These are phyloP conservation scores for Galaxias olidus DNA, from an alignment of 2,797 vertebrate species.

Conservation along the genomic window DNA sequence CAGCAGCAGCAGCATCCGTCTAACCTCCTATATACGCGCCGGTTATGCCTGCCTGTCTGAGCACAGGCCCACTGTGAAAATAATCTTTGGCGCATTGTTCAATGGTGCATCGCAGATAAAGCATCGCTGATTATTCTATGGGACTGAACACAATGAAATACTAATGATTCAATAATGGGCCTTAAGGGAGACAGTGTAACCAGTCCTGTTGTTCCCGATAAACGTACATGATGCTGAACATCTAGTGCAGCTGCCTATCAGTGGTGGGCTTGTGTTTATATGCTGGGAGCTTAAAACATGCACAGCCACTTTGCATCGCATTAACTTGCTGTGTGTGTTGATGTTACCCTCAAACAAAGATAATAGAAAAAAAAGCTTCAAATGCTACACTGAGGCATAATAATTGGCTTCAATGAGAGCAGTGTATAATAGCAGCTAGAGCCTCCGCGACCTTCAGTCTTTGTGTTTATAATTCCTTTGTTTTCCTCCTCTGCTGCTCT, in stretches of 20 bases:
- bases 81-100: too few species aligned
- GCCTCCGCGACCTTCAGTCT: constrained; percentile 5
- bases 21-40: too few species aligned
- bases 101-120: too few species aligned
- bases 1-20: too few species aligned
- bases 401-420: neutral
- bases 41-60: too few species aligned
- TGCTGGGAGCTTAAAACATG: neutral
- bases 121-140: too few species aligned
- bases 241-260: neutral
- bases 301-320: constrained; percentile 4
- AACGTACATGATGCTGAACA: too few species aligned
- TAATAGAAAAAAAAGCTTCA: constrained; percentile 7
- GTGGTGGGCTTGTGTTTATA: neutral
- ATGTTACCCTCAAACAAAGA: constrained; percentile 1
- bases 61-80: too few species aligned
- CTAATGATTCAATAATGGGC: too few species aligned
- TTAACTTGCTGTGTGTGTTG: constrained; percentile 16
- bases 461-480: constrained; percentile 1
- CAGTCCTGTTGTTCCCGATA: too few species aligned
- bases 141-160: too few species aligned
- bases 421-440: constrained; percentile 14
- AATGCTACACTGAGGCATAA: constrained; percentile 7
- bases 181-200: too few species aligned
- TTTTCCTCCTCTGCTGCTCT: constrained; percentile 13